Evolutionary conservation across 2,888 invertebrate species (phyloP).

Genomic region (Cryptosula pallasiana): DNA sequence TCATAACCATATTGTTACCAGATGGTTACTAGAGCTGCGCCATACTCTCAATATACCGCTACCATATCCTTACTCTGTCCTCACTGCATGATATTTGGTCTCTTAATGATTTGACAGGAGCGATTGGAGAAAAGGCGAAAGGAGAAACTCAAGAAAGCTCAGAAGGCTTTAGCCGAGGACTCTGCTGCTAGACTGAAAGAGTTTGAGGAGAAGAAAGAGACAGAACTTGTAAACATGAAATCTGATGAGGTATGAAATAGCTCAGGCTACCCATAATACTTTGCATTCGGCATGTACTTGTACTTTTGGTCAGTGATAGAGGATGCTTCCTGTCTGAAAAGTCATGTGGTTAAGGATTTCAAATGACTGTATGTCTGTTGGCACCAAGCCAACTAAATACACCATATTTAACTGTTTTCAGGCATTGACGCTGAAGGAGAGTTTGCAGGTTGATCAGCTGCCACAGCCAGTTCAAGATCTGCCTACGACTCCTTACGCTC

Average conservation of each 20-base stretch:
- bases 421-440: conserved; percentile 44
- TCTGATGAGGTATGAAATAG: conserved; percentile 37
- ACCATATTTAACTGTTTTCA: too few relatives aligned
- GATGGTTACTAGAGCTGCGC: too few relatives aligned
- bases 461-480: not conserved
- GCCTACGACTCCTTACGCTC: not conserved
- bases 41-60: too few relatives aligned
- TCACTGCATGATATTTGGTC: too few relatives aligned
- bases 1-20: too few relatives aligned
- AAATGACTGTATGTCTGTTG: too few relatives aligned
- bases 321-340: too few relatives aligned
- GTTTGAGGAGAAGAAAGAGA: conserved; percentile 39
- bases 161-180: conserved; percentile 35
- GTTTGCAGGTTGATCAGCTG: conserved; percentile 38
- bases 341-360: too few relatives aligned
- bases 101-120: conserved; percentile 38
- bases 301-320: too few relatives aligned
- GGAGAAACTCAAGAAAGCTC: conserved; percentile 37
- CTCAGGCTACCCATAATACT: not conserved
- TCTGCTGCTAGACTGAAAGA: conserved; percentile 36
- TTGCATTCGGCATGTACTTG: too few relatives aligned
- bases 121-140: conserved; percentile 39
- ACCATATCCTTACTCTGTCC: too few relatives aligned
- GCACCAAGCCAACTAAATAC: too few relatives aligned
- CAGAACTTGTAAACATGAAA: conserved; percentile 40